Conservation (phyloP, 2,113 vertebrate genomes). For the Neomonachus schauinslandi region DNA sequence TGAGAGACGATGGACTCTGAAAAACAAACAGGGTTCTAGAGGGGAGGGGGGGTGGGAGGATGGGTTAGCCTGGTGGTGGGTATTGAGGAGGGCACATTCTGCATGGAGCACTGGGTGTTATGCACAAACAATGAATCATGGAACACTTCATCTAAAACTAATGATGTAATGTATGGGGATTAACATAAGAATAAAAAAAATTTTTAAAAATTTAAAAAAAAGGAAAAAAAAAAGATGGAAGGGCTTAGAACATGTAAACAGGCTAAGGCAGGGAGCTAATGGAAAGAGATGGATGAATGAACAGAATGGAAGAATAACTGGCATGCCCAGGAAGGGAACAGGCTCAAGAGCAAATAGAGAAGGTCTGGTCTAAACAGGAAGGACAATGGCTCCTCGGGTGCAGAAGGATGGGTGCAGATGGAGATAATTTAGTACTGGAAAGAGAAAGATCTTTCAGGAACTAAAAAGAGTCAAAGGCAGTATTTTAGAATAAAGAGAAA, state of each 20-base stretch:
- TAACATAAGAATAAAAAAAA: no score
- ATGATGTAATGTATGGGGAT: no score
- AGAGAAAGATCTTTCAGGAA: not conserved
- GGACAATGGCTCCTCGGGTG: not conserved
- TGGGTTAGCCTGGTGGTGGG: no score
- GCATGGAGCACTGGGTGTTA: no score
- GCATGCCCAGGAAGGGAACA: not conserved
- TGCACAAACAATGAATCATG: no score
- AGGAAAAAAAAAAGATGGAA: not conserved
- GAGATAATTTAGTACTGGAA: not conserved
- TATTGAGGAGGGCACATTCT: no score
- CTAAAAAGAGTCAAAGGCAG: not conserved
- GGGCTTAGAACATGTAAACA: not conserved
- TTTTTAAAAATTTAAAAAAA: no score
- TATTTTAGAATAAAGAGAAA: slow-evolving; percentile 22
- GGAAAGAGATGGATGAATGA: not conserved
- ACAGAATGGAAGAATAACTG: not conserved
- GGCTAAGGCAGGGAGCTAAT: not conserved
- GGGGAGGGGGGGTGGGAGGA: no score
- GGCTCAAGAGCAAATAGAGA: not conserved
- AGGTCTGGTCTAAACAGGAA: not conserved
- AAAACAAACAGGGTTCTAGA: no score
- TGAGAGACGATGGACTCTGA: no score
- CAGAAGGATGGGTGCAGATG: no score
- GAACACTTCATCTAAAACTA: no score